Evolutionary conservation across 2,888 invertebrate species (phyloP), one percentile per base, ranked within the genome.

Genomic region (Drosophila neonasuta): DNA sequence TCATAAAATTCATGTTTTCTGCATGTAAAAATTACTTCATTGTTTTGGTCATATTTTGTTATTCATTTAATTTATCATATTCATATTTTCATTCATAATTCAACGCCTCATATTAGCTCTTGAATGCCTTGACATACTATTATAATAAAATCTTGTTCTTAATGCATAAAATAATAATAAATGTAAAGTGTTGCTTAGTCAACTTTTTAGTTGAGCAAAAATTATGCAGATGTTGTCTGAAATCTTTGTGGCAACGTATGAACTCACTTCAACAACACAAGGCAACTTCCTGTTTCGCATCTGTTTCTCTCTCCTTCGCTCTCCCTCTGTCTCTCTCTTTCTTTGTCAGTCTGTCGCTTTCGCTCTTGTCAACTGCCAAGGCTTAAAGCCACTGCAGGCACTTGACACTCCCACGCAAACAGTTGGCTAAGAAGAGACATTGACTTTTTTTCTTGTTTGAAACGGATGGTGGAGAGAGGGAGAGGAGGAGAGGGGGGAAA

Each of bases 381-480:
- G 55, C 20, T 66, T 59, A 29, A 58, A 52, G 30, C 67, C 20
- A 59, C 64, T 46, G 50, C 42, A 54, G 49, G 20, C 42, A 57
- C 52, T 73, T 68, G 77, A 59, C 60, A 65, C 60, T 56, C 51
- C 61, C 51, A 62, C 52, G 55, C 56, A 51, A 52, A 65, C 45
- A 51, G 50, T 58, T 55, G 51, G 13, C 51, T 2, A 48, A 58
- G 39, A 54, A 41, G 44, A 74, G 51, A 48, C 51, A 48, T 77
- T 61, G 68, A 73, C 64, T 73, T 72, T 41, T 60, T 49, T 60
- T 42, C 34, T 45, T 50, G 15, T 65, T 55, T 71, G 50, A 9
- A 13, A 0, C 1, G 3, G n/a, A 17, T 6, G 15, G 15, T 8
- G 20, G 0, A 20, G n/a, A 32, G 57, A 24, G 5, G 3, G 13